Evolutionary conservation across 2,113 vertebrate species (phyloP), one percentile per base, ranked within the genome.

Genomic region (Plectropomus leopardus): DNA sequence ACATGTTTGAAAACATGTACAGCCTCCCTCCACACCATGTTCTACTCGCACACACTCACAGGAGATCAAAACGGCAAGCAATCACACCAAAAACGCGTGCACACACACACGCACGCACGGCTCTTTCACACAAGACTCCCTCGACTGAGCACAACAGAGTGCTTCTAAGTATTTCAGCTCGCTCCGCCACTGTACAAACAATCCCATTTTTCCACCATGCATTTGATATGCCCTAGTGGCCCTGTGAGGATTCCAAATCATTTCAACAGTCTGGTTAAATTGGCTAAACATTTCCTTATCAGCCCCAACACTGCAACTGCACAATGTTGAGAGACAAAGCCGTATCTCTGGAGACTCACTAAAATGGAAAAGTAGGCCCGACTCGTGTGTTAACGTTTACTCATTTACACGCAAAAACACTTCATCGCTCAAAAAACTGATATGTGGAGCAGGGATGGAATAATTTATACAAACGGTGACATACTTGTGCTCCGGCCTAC

Each of bases 221-320:
- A 91, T 76, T 42, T 24, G 76, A 91, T 92, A 86, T 61, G 47
- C 76, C 82, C 85, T 8, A 63, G 82, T 34, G 82, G 68, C 78
- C 87, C 2, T 34, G 45, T n/a, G 61, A 88, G 78, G 71, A 82
- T 15, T 90, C 78, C 86, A 87, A 87, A 92, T 86, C 80, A 84
- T 83, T 91, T 88, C 88, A 91, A 71, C 91, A 89, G 90, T 77
- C 82, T 69, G 74, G 79, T 76, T 65, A 72, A 84, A 83, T 81
- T 86, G 85, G 87, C 72, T 68, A 73, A 91, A 83, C 82, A 81
- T 86, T 87, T 85, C 83, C 86, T 91, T 93, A 89, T 92, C 83
- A 81, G 73, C 36, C 73, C 76, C 73, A 83, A 66, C 28, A 21
- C 82, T 51, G 71, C 66, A 55, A 70, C 84, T 83, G 77, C 79